Evolutionary conservation across 2,888 invertebrate genomes (phyloP), one percentile per base, ranked within the genome.

Genomic region (Choreutis nemorana): DNA sequence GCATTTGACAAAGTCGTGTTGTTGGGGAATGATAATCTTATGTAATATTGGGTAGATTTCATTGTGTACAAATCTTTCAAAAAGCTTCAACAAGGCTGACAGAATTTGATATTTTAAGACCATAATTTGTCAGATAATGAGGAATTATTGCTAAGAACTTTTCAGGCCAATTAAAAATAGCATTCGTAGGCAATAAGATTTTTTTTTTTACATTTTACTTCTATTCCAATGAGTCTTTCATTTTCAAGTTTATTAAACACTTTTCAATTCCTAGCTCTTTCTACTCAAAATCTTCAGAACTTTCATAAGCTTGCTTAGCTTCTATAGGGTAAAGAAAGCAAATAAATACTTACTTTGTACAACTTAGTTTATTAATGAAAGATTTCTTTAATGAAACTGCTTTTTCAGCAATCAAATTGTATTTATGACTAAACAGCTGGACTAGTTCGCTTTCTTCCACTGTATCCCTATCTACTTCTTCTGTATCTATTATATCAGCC

Each of bases 341-440:
- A 18, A 11, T 14, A n/a, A 26, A 11, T 32, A 68, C 60, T 67
- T 62, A 84, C 86, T 71, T 78, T 29, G 83, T 81, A 2, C 80
- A 82, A 40, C 78, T 68, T 37, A 89, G 48, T 31, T 81, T 79
- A 24, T 87, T 75, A 28, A 88, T 68, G 45, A 87, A 89, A 2
- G 81, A 78, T 34, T 82, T 78, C 15, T 81, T 71, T 1, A 75
- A 41, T 1, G 82, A 73, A 16, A 83, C 70, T 1, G 73, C 64
- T 27, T 77, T 79, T 60, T 87, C 85, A 18, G 64, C 41, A 3
- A 68, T 24, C 33, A 78, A 47, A 13, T 45, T 50, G 36, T 62
- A 70, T 41, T 62, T 61, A 35, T 60, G 59, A 25, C 37, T 49
- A 44, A 78, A 77, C 14, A 57, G 50, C 39, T 63, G 40, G 14